Base-by-base conservation (phyloP, 2,888 invertebrate species). In the Gnatocerus cornutus region DNA sequence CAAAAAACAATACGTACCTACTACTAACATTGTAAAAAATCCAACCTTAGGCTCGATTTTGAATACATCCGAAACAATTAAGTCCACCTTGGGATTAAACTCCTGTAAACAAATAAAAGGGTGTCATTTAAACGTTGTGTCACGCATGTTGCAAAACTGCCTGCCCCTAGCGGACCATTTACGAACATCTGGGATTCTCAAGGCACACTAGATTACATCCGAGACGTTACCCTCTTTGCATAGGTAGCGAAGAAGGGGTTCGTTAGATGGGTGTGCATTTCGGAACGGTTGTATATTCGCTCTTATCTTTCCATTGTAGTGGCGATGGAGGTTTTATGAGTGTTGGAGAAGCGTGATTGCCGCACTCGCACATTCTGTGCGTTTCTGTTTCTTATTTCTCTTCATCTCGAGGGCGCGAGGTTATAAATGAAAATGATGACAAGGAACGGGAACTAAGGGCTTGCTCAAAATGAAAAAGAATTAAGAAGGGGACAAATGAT, bases 71-170 rank as follows among this genome's bases (percentile, higher is more conserved):
- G 46, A 58, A 74, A 76, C 75, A 72, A 74, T 77, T 74, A 74
- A 75, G 76, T 73, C 69, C 73, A 66, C 70, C 52, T 33, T 53
- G 41, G 52, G 39, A 21, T 21, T 10, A 41, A 55, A 52, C 30
- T 27, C 56, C 66, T 52, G 41, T 29, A 71, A 67, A 71, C 71
- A 74, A 78, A 76, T 77, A 78, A 77, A 77, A 76, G n/a, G n/a
- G 68, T 75, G 73, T 73, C 76, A 75, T 78, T 78, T 79, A 76
- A 76, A 74, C 71, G 75, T 75, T 73, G 73, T 74, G 76, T 78
- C 78, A 78, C 79, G 78, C 75, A 71, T 77, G 70, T 71, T 73
- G 74, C 77, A 71, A 73, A 76, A 72, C 73, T 73, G 69, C 69
- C 68, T 67, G 74, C 75, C 75, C 68, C 68, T 70, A 73, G 76